Evolutionary conservation across 2,888 invertebrate genomes (phyloP), one percentile per base, ranked within the genome.

Genomic region (Parapristionchus giblindavisi): DNA sequence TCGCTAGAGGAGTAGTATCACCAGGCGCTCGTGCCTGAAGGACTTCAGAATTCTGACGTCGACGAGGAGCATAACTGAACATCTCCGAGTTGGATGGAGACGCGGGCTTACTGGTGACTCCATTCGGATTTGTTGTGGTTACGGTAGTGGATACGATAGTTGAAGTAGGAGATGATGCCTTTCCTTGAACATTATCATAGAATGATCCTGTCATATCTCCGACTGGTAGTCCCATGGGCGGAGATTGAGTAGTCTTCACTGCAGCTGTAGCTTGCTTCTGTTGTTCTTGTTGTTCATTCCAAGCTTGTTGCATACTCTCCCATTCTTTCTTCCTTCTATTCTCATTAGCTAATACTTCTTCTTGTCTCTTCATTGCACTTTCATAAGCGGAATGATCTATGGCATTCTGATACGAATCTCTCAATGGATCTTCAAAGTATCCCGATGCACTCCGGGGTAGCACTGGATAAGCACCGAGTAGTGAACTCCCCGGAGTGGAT

Each of bases 401-500:
- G 5, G 76, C 72, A 38, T 29, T 21, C 21, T 43, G 36, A 48
- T 76, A 65, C 1, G 58, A 48, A 29, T 76, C 73, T 17, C 73
- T 43, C 11, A 73, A 11, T 8, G 73, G 73, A 48, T 73, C 73
- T 17, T 84, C 84, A 34, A 83, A 79, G 60, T 84, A 84, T 29
- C 84, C 84, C 58, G 81, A 81, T 21, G 84, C 84, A 32, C 80
- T 80, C 40, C 84, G 66, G 1, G 84, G 84, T 11, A 84, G 77
- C 4, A 77, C 74, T n/a, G 75, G 75, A 17, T 73, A 75, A 21
- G 71, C 43, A 14, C 27, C 27, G 5, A 77, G 51, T 2, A 78
- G 75, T 1, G 73, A 61, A n/a, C n/a, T n/a, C n/a, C n/a, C n/a
- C n/a, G n/a, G n/a, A 14, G 32, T 51, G 2, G 24, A 21, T 14